Evolutionary conservation across 2,797 vertebrate genomes (phyloP).

Genomic region (Dromococcyx pavoninus): DNA sequence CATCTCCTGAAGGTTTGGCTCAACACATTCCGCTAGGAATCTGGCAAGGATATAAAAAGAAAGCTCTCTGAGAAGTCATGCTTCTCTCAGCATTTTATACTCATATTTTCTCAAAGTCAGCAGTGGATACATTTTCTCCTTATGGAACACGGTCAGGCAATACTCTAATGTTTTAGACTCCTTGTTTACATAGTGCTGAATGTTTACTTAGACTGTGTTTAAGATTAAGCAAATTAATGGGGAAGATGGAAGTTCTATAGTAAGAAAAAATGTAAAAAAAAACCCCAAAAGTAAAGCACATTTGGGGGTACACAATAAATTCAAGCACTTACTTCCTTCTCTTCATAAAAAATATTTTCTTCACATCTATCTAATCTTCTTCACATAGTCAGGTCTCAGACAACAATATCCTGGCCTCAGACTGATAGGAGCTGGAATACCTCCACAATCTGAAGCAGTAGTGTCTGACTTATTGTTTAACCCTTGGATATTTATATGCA

Average conservation of each 20-base stretch:
- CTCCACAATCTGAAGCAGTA: background rate
- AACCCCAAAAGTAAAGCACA: background rate
- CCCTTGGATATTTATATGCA: conserved; percentile 18
- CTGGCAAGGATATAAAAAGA: background rate
- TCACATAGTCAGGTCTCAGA: background rate
- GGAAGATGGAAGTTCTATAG: background rate
- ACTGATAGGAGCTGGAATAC: background rate
- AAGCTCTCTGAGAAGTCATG: background rate
- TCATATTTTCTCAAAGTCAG: background rate
- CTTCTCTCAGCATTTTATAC: background rate
- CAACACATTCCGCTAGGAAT: background rate
- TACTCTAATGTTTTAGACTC: background rate
- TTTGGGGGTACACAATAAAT: background rate
- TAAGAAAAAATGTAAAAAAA: background rate
- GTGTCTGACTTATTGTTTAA: conserved; percentile 12
- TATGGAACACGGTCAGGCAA: background rate
- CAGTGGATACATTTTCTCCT: background rate
- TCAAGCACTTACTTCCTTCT: background rate
- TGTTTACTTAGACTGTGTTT: background rate
- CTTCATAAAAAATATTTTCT: background rate
- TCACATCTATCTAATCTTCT: background rate
- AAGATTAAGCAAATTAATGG: background rate
- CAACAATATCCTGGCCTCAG: background rate
- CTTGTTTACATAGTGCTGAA: background rate
- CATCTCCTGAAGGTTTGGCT: background rate